Conservation (phyloP, 2,797 vertebrate species). For the Enteromius trimaculatus region DNA sequence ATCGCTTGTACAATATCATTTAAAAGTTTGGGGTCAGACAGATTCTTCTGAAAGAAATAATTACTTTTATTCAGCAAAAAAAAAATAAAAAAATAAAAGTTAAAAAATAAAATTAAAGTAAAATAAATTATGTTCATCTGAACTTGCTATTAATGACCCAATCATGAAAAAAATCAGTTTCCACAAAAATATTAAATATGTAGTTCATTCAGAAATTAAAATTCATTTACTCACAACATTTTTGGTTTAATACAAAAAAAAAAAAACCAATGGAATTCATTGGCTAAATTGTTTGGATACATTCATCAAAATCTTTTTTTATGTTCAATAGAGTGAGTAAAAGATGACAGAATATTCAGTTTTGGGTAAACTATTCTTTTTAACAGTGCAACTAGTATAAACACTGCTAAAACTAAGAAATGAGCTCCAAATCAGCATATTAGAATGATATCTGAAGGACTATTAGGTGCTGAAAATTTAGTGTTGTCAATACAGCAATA, state of each 20-base stretch:
- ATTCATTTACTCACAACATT: neutral
- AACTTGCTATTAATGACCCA: neutral
- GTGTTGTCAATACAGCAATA: neutral
- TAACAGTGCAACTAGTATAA: neutral
- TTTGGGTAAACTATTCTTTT: neutral
- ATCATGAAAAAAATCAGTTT: neutral
- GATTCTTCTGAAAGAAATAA: neutral
- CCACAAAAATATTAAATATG: neutral
- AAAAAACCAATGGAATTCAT: neutral
- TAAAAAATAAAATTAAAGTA: neutral
- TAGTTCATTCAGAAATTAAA: neutral
- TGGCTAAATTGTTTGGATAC: neutral
- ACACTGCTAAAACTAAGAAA: neutral
- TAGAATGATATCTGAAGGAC: neutral
- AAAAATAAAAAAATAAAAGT: neutral
- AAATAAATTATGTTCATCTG: neutral
- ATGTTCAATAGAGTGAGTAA: neutral
- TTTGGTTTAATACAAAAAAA: neutral
- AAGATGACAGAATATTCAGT: neutral
- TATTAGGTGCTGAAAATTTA: neutral
- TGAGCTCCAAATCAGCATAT: neutral
- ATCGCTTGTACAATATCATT: neutral
- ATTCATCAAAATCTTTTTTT: neutral
- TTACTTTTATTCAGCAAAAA: neutral
- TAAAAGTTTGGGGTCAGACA: neutral